These are phyloP conservation scores for Heteromyza rotundicornis DNA, from an alignment of 2,888 invertebrate genomes.

Conservation along the genomic window DNA sequence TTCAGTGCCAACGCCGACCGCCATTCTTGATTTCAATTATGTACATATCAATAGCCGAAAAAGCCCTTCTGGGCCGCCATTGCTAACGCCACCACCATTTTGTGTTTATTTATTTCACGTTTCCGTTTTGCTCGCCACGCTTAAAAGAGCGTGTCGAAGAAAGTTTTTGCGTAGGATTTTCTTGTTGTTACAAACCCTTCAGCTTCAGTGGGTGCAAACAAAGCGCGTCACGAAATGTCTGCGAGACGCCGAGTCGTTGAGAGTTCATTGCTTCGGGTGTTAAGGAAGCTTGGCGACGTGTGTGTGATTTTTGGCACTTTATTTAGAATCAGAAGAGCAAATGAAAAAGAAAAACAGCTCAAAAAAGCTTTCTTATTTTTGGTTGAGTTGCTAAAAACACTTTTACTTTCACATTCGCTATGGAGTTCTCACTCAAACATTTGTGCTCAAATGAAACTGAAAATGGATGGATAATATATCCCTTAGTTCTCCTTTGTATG, in stretches of 20 bases:
- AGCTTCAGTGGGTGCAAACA: too few species aligned
- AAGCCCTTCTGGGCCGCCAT: constrained; percentile 7
- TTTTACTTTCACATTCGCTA: constrained; percentile 34
- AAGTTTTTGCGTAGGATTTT: too few species aligned
- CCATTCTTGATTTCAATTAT: too few species aligned
- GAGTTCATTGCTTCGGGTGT: constrained; percentile 43
- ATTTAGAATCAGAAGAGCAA: background rate
- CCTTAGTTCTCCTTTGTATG: too few species aligned
- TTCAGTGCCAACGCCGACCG: too few species aligned
- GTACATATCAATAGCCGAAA: too few species aligned
- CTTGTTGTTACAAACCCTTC: too few species aligned
- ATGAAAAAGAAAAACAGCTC: background rate
- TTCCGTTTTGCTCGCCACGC: background rate
- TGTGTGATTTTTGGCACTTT: background rate
- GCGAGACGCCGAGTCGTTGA: constrained; percentile 24
- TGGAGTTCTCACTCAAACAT: constrained; percentile 12
- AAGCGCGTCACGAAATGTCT: too few species aligned
- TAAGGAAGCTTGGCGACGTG: constrained; percentile 26
- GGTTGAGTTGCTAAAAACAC: constrained; percentile 46
- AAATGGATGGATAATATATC: too few species aligned
- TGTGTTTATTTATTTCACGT: constrained; percentile 18
- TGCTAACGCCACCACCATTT: constrained; percentile 25
- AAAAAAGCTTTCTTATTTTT: background rate
- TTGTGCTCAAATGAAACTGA: too few species aligned
- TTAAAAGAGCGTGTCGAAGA: too few species aligned